These are phyloP conservation scores for Psittacula echo DNA, from an alignment of 2,797 vertebrate species.

Conservation along the genomic window DNA sequence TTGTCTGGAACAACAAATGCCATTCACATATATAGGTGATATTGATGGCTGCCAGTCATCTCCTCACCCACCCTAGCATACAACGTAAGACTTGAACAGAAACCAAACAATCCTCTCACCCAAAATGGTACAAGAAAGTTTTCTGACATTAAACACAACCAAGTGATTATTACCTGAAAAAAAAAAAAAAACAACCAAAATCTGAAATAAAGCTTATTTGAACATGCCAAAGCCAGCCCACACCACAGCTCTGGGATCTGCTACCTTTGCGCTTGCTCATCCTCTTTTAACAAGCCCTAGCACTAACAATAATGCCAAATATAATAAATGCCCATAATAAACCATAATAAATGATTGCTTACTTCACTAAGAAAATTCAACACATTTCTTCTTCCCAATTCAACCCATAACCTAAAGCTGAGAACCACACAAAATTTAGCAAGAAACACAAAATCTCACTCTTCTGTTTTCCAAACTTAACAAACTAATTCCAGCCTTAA, in stretches of 20 bases:
- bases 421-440: not conserved
- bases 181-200: too few relatives aligned
- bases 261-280: not conserved
- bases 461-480: not conserved
- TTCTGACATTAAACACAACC: not conserved
- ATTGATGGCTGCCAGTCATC: not conserved
- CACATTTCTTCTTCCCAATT: not conserved
- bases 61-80: not conserved
- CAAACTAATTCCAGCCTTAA: not conserved
- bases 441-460: not conserved
- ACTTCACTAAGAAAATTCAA: not conserved
- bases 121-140: not conserved
- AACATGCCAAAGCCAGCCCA: not conserved
- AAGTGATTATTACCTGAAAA: not conserved
- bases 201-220: not conserved
- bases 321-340: not conserved
- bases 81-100: fast-evolving
- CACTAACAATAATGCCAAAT: not conserved
- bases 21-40: not conserved
- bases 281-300: not conserved
- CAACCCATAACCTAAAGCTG: not conserved
- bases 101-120: not conserved
- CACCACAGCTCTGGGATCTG: not conserved
- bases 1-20: not conserved
- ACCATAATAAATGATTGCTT: not conserved